phyloP scores from a whole-genome alignment of 2,797 vertebrate species.

The Enteromius anoplus region DNA sequence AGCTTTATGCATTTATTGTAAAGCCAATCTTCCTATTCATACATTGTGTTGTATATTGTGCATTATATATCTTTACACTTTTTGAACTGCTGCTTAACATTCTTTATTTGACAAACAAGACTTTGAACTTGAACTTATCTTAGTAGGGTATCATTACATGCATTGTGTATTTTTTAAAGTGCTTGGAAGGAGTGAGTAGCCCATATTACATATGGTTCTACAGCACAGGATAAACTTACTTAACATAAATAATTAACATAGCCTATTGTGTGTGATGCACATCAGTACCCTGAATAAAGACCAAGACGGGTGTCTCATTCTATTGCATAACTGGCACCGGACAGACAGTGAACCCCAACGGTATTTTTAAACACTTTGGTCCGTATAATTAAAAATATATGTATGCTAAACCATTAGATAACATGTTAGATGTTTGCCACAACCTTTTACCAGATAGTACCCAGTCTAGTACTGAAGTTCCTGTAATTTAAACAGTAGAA shows the following conservation, averaged over 20 bases:
- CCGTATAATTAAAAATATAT: neutral
- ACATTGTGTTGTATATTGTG: neutral
- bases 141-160: neutral
- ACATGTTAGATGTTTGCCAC: neutral
- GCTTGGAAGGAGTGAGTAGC: neutral
- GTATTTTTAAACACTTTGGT: neutral
- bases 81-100: neutral
- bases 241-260: constrained; percentile 29
- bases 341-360: neutral
- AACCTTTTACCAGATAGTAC: neutral
- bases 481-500: neutral
- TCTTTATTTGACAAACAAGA: neutral
- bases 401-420: neutral
- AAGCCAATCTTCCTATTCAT: neutral
- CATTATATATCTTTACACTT: neutral
- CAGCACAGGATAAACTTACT: constrained; percentile 30
- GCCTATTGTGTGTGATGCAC: constrained; percentile 4
- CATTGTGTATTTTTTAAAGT: neutral
- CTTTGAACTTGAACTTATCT: neutral
- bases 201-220: constrained; percentile 8
- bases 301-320: neutral
- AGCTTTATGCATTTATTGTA: neutral
- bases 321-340: neutral
- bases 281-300: constrained; percentile 1
- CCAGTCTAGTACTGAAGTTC: neutral